Evolutionary conservation across 2,113 vertebrate genomes (phyloP), one percentile per base, ranked within the genome.

Genomic region (Rhinolophus ferrumequinum): DNA sequence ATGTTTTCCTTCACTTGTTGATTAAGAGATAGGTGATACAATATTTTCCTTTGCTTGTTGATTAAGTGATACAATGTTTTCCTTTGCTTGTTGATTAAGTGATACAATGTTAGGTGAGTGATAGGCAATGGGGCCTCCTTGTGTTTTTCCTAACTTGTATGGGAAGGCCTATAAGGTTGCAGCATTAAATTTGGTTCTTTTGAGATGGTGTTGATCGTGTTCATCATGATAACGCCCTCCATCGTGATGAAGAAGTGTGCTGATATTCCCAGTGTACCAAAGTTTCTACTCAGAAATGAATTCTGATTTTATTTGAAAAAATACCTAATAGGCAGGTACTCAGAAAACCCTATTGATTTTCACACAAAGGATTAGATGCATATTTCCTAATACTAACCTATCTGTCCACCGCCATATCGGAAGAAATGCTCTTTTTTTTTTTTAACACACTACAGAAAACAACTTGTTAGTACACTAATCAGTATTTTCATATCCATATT

Each of bases 371-470:
- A 73, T 80, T 87, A 80, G 35, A 75, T 88, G 95, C 2, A 90
- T 24, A 77, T 76, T 67, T 93, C 56, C 79, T 94, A 64, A 81
- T 50, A 86, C 16, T 58, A 93, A 97, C 16, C 30, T 75, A 56
- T 62, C 47, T 86, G 67, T 5, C 62, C 38, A 73, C 26, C 26
- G 58, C 35, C 93, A 72, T 73, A 56, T 75, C 67, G 14, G 30
- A 90, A 73, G 93, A 81, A 88, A 84, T 30, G 73, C 21, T 79
- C 16, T 6, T 19, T 9, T 76, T 66, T 76, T 66, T 90, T 35
- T 76, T 41, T 44, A 81, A 79, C 10, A 72, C 4, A 28, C 67
- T 38, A 67, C 47, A 67, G 6, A 87, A 87, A 92, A 95, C 38
- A 70, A 58, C 33, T 72, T 70, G 83, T 58, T 67, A 58, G 35